Conservation (phyloP, 1,140 invertebrate genomes). For the Eupristina koningsbergeri region DNA sequence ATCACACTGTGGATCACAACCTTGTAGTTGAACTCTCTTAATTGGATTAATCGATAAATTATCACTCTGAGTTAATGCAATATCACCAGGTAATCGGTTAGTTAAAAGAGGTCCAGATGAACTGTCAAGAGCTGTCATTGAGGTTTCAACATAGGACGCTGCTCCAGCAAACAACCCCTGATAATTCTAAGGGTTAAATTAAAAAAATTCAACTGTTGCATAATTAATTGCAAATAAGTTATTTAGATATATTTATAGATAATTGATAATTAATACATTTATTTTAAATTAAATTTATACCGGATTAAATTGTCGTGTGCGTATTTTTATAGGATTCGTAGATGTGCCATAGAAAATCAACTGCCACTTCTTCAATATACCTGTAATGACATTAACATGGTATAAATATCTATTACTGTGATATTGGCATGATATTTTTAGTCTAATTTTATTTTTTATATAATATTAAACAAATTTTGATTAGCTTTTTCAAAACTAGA, state of each 20-base stretch:
- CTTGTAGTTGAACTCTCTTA: constrained; percentile 78
- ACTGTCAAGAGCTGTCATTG: constrained; percentile 80
- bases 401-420: too few species aligned
- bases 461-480: too few species aligned
- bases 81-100: constrained; percentile 66
- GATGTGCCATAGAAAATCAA: constrained; percentile 93
- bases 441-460: too few species aligned
- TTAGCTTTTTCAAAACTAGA: too few species aligned
- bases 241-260: too few species aligned
- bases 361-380: constrained; percentile 92
- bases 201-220: constrained; percentile 59
- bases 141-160: constrained; percentile 80
- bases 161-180: constrained; percentile 80
- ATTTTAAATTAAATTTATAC: constrained; percentile 62
- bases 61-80: constrained; percentile 45
- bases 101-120: constrained; percentile 69
- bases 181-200: constrained; percentile 79
- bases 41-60: constrained; percentile 71
- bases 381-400: constrained; percentile 66
- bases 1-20: constrained; percentile 88
- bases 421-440: too few species aligned
- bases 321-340: constrained; percentile 83
- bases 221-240: too few species aligned
- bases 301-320: constrained; percentile 70
- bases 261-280: too few species aligned